Evolutionary conservation across 2,888 invertebrate genomes (phyloP).

Genomic region (Cylloceria caligata): DNA sequence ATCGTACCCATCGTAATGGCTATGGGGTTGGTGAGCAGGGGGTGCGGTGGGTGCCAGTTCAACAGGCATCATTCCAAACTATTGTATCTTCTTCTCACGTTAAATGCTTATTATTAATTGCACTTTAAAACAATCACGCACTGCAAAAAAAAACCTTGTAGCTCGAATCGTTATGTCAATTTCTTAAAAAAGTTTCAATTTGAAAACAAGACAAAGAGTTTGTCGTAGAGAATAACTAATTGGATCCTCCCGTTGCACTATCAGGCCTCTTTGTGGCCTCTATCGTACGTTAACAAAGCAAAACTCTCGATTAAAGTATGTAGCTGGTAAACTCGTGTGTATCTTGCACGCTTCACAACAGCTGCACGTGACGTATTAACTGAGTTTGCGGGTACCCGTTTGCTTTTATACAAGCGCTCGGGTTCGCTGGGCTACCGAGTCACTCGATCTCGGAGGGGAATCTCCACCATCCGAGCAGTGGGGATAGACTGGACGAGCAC

Average conservation of each 20-base stretch:
- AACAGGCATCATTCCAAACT: conserved; percentile 76
- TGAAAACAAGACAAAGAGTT: no score
- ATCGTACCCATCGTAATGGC: conserved; percentile 55
- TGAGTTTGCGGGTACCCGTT: conserved; percentile 64
- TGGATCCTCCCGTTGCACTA: background rate
- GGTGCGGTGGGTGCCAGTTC: conserved; percentile 76
- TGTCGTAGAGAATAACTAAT: background rate
- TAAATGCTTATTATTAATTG: background rate
- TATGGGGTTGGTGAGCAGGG: conserved; percentile 70
- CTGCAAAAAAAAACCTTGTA: conserved; percentile 5
- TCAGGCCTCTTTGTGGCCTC: background rate
- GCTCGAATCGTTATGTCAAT: background rate
- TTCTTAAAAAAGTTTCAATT: background rate
- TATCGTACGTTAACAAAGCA: background rate
- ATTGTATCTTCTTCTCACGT: conserved; percentile 6
- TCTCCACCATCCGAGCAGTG: conserved; percentile 29
- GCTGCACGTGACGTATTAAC: conserved; percentile 74
- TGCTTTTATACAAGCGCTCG: conserved; percentile 76
- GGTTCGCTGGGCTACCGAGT: conserved; percentile 1
- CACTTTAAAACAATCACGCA: conserved; percentile 5
- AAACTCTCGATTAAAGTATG: background rate
- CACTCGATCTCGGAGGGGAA: conserved; percentile 49
- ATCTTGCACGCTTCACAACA: conserved; percentile 23
- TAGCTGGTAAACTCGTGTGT: background rate
- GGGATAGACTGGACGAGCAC: conserved; percentile 72